Conservation (phyloP, 2,113 vertebrate species). For the Scopus umbretta region DNA sequence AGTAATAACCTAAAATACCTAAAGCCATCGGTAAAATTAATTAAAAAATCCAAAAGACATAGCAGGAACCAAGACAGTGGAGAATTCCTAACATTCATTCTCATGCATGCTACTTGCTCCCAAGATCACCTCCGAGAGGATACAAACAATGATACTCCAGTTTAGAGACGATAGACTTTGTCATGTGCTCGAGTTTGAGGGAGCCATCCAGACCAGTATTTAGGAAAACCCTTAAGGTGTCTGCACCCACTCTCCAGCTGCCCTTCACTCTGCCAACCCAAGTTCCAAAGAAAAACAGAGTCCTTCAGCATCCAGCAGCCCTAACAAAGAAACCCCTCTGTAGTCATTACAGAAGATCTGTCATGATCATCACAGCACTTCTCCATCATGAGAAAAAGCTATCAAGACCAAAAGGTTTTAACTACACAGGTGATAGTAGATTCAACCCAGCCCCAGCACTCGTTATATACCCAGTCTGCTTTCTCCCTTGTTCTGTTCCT, state of each 20-base stretch:
- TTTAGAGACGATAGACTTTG: background rate
- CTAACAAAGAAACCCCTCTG: background rate
- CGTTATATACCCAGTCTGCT: rapidly evolving
- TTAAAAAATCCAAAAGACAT: background rate
- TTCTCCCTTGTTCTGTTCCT: background rate
- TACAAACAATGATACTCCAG: background rate
- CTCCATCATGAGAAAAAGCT: background rate
- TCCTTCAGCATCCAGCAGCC: background rate
- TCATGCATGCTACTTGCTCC: background rate
- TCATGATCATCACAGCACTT: no score
- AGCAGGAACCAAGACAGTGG: background rate
- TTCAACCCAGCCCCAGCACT: background rate
- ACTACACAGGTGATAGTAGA: background rate
- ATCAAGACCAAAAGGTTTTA: background rate
- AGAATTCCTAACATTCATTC: background rate
- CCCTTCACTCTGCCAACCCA: background rate
- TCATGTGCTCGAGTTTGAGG: background rate
- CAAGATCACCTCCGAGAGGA: background rate
- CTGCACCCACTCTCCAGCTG: background rate
- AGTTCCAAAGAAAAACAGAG: background rate
- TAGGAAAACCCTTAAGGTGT: background rate
- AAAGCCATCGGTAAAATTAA: background rate
- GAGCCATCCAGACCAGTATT: background rate
- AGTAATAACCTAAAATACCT: background rate
- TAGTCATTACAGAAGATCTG: background rate